Percentiles rank a stretch among this genome's conserved stretches.
Evolutionary conservation across 2,113 vertebrate genomes (phyloP).

Genomic region (Callospermophilus lateralis): DNA sequence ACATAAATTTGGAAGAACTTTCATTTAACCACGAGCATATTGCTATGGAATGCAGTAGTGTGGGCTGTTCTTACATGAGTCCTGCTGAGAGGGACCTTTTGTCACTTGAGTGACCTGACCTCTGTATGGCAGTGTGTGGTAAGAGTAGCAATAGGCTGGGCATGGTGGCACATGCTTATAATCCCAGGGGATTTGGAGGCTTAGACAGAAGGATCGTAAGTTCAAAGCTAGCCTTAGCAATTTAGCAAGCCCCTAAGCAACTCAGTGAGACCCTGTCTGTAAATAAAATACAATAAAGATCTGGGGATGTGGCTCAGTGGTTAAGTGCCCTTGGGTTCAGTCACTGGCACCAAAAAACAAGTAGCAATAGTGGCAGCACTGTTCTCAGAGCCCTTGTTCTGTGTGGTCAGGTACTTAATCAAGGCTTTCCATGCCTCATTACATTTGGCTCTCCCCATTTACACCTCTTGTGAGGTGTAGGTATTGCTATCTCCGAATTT

Average conservation of each 20-base stretch:
- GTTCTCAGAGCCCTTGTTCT: not conserved
- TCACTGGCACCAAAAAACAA: too few relatives aligned
- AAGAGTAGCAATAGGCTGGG: not conserved
- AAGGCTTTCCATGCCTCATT: not conserved
- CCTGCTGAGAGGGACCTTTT: too few relatives aligned
- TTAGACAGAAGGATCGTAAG: too few relatives aligned
- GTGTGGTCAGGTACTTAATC: not conserved
- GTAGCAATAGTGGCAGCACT: not conserved
- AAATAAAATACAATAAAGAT: too few relatives aligned
- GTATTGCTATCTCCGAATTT: not conserved
- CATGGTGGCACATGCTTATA: too few relatives aligned
- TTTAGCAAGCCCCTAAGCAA: too few relatives aligned
- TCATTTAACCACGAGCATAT: not conserved
- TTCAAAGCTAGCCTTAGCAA: too few relatives aligned
- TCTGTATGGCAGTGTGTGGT: not conserved
- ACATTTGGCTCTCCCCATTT: not conserved
- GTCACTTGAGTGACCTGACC: too few relatives aligned
- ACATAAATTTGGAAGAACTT: not conserved
- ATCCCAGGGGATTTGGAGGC: too few relatives aligned
- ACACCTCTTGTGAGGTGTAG: not conserved
- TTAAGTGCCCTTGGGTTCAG: too few relatives aligned
- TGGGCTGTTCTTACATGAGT: not conserved
- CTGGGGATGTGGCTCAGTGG: too few relatives aligned
- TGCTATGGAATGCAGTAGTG: not conserved
- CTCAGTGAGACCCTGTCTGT: too few relatives aligned